Evolutionary conservation across 2,797 vertebrate species (phyloP).

Genomic region (Pipistrellus kuhlii): DNA sequence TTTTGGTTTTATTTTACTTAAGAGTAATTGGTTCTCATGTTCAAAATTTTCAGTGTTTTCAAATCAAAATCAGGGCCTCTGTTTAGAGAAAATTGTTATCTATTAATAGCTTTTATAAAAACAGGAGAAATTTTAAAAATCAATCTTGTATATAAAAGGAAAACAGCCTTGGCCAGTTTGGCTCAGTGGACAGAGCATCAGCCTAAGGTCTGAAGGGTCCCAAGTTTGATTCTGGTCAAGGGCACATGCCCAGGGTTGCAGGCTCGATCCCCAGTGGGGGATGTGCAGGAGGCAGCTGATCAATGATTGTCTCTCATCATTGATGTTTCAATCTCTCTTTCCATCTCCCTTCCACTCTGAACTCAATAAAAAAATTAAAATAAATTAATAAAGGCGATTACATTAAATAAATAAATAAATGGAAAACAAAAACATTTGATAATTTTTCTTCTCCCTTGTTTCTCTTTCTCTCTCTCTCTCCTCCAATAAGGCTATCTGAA

Average conservation of each 20-base stretch:
- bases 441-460: background rate
- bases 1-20: constrained; percentile 1
- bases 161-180: background rate
- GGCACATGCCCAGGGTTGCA: no score
- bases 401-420: no score
- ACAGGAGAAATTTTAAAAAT: background rate
- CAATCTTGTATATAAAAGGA: background rate
- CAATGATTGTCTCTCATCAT: no score
- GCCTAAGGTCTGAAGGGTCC: no score
- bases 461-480: rapidly evolving
- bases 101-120: background rate
- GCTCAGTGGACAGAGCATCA: no score
- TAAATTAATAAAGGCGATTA: no score
- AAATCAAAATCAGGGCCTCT: background rate
- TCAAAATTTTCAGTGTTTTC: background rate
- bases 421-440: background rate
- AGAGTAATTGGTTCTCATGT: background rate
- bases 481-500: background rate
- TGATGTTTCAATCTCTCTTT: no score
- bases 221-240: no score
- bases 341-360: no score
- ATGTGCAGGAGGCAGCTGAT: no score
- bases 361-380: no score
- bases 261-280: no score
- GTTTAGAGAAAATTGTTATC: background rate